Conservation (phyloP, 2,888 invertebrate genomes). For the Morpho helenor region DNA sequence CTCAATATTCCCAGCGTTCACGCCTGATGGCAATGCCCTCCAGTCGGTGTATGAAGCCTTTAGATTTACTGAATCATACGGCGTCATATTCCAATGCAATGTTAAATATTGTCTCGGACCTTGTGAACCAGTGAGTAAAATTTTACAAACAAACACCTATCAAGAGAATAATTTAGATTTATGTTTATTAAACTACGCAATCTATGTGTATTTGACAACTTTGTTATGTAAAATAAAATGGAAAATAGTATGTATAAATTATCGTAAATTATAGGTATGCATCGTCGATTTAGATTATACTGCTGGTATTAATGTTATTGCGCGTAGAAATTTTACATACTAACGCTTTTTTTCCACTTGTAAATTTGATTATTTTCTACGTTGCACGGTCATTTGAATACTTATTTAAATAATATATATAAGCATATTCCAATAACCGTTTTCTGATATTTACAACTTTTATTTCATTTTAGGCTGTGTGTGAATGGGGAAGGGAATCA, state of each 20-base stretch:
- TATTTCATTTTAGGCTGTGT: slow-evolving; percentile 83
- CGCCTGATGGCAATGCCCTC: slow-evolving; percentile 92
- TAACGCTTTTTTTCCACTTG: no score
- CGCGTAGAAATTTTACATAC: no score
- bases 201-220: background rate
- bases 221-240: no score
- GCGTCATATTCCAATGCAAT: slow-evolving; percentile 98
- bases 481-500: slow-evolving; percentile 94
- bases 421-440: no score
- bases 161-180: background rate
- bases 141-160: background rate
- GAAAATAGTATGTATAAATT: no score
- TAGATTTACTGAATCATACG: slow-evolving; percentile 96
- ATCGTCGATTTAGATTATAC: no score
- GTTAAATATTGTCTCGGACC: slow-evolving; percentile 97
- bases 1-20: slow-evolving; percentile 95
- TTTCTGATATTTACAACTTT: no score
- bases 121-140: slow-evolving; percentile 89
- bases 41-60: slow-evolving; percentile 96
- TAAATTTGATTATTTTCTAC: no score
- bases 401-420: no score
- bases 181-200: background rate
- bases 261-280: no score
- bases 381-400: no score
- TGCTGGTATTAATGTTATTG: no score